Evolutionary conservation across 2,113 vertebrate species (phyloP).

Genomic region (Pedetes capensis): DNA sequence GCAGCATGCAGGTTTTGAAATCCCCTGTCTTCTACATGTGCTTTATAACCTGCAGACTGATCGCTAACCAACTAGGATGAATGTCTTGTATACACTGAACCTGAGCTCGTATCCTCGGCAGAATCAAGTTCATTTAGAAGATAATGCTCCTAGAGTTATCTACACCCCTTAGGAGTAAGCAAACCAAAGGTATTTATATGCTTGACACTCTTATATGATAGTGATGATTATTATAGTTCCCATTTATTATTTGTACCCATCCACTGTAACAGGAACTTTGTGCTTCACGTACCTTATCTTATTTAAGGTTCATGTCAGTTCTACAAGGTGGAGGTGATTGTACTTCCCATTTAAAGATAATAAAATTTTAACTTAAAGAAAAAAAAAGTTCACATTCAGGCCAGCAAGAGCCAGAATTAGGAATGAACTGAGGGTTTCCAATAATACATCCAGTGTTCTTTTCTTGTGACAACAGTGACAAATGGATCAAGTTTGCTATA

Average conservation of each 20-base stretch:
- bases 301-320: neutral
- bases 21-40: neutral
- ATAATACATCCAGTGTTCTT: neutral
- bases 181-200: neutral
- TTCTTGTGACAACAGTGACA: neutral
- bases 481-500: neutral
- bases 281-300: neutral
- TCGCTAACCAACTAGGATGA: neutral
- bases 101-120: neutral
- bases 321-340: neutral
- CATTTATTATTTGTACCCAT: neutral
- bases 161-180: neutral
- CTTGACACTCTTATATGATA: neutral
- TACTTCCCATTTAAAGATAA: neutral
- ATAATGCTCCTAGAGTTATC: neutral
- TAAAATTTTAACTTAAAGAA: neutral
- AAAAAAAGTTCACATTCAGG: neutral
- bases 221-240: neutral
- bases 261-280: neutral
- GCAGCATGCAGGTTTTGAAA: neutral
- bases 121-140: neutral
- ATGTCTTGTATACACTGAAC: neutral
- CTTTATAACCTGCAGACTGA: neutral
- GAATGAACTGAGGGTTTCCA: slow-evolving; percentile 8
- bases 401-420: neutral